Conservation (phyloP, 2,797 vertebrate genomes). For the Hapalemur alaotrensis region DNA sequence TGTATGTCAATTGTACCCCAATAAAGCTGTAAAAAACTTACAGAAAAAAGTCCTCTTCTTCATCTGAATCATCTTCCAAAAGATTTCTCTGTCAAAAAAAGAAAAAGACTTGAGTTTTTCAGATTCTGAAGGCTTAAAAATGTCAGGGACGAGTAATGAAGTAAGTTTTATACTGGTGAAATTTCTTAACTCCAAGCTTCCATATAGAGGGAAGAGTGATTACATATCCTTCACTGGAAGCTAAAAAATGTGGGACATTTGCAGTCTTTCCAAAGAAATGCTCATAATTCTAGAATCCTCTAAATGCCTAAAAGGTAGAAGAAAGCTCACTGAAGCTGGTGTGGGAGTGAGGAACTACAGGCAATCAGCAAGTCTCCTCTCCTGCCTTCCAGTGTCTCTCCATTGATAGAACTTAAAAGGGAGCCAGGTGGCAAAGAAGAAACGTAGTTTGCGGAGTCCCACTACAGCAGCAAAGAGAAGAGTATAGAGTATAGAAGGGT, state of each 20-base stretch:
- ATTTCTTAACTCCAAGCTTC: neutral
- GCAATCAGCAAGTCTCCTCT: neutral
- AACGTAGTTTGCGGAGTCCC: neutral
- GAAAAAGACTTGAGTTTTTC: neutral
- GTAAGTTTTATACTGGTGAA: neutral
- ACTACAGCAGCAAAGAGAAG: neutral
- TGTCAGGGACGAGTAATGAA: neutral
- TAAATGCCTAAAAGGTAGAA: neutral
- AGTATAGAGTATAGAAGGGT: neutral
- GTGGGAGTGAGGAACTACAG: neutral
- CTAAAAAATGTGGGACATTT: neutral
- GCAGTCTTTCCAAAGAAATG: neutral
- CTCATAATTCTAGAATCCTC: neutral
- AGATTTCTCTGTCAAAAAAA: conserved; percentile 92
- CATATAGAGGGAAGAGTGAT: neutral
- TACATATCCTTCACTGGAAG: neutral
- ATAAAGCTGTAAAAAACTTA: conserved; percentile 85
- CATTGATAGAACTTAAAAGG: neutral
- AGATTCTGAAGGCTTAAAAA: neutral
- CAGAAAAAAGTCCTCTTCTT: conserved; percentile 99
- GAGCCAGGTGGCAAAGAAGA: neutral
- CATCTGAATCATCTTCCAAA: conserved; percentile 97
- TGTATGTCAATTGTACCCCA: neutral
- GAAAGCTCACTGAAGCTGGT: neutral
- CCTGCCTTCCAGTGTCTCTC: neutral